Evolutionary conservation across 2,888 invertebrate genomes (phyloP).

Genomic region (Sarcophaga carnaria): DNA sequence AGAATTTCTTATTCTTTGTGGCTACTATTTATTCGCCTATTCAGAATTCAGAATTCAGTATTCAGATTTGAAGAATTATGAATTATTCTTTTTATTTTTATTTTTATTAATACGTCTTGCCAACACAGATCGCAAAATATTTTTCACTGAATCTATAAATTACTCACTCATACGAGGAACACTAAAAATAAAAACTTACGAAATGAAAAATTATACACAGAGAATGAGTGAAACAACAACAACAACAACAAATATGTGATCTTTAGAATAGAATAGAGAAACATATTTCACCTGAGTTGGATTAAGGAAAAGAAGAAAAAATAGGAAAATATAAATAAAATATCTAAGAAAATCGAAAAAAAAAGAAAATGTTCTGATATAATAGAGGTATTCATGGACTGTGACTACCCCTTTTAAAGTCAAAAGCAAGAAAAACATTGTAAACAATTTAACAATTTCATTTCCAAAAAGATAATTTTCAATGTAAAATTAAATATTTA

Average conservation of each 20-base stretch:
- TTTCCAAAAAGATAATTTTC: constrained; percentile 3
- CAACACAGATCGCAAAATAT: constrained; percentile 9
- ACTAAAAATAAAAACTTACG: constrained; percentile 60
- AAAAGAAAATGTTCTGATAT: background rate
- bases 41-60: background rate
- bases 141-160: constrained; percentile 53
- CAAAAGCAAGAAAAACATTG: too few species aligned
- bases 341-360: background rate
- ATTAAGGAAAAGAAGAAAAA: background rate
- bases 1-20: background rate
- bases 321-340: background rate
- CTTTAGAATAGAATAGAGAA: constrained; percentile 6
- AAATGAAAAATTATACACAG: constrained; percentile 18
- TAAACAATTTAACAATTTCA: background rate
- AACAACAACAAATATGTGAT: background rate
- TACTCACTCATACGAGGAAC: constrained; percentile 25
- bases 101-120: constrained; percentile 46
- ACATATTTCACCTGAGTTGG: constrained; percentile 56
- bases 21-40: too few species aligned
- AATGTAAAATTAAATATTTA: constrained; percentile 57
- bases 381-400: background rate
- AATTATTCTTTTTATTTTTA: constrained; percentile 25
- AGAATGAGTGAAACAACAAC: background rate
- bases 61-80: constrained; percentile 3
- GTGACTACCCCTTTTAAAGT: background rate